phyloP scores from a whole-genome alignment of 2,888 invertebrate genomes.

The Lasioglossum figueresi region DNA sequence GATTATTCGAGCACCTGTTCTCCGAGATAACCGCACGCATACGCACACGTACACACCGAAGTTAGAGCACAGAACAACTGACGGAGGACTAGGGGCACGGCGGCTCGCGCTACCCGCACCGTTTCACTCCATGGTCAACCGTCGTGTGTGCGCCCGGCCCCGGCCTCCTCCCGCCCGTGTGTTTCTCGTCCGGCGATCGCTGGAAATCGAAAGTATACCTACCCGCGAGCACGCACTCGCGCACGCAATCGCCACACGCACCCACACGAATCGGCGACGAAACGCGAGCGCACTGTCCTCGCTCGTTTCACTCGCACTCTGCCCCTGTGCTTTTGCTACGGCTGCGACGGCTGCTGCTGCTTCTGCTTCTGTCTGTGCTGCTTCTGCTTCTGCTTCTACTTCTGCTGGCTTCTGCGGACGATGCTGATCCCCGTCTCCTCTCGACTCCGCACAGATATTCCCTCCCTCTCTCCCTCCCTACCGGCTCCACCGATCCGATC shows the following conservation, averaged over 20 bases:
- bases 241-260: constrained; percentile 44
- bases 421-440: not conserved
- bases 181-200: constrained; percentile 31
- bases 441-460: constrained; percentile 32
- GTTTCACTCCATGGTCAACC: constrained; percentile 47
- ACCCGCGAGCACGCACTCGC: constrained; percentile 43
- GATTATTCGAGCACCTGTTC: constrained; percentile 51
- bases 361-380: not conserved
- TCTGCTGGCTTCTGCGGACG: not conserved
- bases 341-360: not conserved
- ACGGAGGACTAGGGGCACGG: constrained; percentile 21
- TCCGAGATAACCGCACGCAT: constrained; percentile 28
- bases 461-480: constrained; percentile 40
- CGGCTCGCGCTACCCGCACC: constrained; percentile 27
- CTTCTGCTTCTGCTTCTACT: not conserved
- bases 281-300: constrained; percentile 64
- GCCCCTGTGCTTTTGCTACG: constrained; percentile 36
- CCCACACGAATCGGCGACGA: constrained; percentile 59
- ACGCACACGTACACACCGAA: constrained; percentile 18
- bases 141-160: constrained; percentile 47
- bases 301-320: constrained; percentile 49
- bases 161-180: constrained; percentile 31
- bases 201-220: constrained; percentile 64
- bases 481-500: constrained; percentile 5
- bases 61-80: constrained; percentile 17